Evolutionary conservation across 2,797 vertebrate species (phyloP).

Genomic region (Kryptopterus vitreolus): DNA sequence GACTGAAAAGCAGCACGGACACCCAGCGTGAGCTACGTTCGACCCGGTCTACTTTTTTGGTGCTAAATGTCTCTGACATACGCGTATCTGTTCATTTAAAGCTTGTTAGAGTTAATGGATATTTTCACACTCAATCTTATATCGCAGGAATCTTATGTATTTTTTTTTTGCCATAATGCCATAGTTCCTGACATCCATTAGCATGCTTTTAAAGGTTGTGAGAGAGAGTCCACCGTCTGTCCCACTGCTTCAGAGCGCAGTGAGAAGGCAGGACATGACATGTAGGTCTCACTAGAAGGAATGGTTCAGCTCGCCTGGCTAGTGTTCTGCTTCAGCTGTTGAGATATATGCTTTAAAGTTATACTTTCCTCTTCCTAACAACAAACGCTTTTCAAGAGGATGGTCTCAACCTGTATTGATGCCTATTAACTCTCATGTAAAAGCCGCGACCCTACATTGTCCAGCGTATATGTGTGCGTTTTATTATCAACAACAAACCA

Average conservation of each 20-base stretch:
- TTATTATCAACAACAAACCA: not conserved
- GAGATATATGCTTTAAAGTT: not conserved
- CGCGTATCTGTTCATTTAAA: conserved; percentile 42
- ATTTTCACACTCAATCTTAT: conserved; percentile 9
- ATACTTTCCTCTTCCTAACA: not conserved
- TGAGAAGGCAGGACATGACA: conserved; percentile 60
- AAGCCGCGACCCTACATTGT: not conserved
- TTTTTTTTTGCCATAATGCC: conserved; percentile 41
- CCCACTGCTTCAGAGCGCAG: conserved; percentile 17
- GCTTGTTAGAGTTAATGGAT: conserved; percentile 21
- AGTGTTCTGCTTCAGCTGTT: conserved; percentile 14
- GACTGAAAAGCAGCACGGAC: conserved; percentile 15
- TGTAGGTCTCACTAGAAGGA: conserved; percentile 46
- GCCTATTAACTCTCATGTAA: conserved; percentile 5
- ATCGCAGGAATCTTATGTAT: not conserved
- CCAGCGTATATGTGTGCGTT: not conserved
- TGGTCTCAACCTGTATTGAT: not conserved
- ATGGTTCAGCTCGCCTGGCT: conserved; percentile 32
- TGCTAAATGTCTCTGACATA: conserved; percentile 48
- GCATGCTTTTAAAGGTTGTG: conserved; percentile 58
- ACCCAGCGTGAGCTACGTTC: conserved; percentile 41
- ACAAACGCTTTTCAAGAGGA: not conserved
- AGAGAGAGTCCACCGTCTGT: conserved; percentile 51
- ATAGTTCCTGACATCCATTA: conserved; percentile 51
- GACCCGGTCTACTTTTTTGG: conserved; percentile 43